These are phyloP conservation scores for Sialis fuliginosa DNA, from an alignment of 2,888 invertebrate genomes.

Conservation along the genomic window DNA sequence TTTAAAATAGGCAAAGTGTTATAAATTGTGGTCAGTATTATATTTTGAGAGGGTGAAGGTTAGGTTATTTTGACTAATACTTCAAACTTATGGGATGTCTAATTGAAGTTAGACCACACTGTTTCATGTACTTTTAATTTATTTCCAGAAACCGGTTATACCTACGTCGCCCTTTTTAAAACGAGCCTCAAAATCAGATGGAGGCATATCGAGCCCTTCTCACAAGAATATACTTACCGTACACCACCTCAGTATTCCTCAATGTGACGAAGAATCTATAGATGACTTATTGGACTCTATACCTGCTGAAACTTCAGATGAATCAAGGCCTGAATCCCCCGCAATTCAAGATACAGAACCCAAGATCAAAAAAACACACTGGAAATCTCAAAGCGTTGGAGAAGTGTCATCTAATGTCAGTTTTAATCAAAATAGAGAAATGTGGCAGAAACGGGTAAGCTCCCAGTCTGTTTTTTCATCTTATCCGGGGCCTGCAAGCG, in stretches of 20 bases:
- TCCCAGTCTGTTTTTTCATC: constrained; percentile 25
- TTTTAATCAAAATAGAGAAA: constrained; percentile 32
- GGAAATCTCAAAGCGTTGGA: constrained; percentile 31
- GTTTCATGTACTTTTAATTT: neutral
- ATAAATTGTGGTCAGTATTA: neutral
- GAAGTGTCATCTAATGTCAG: constrained; percentile 26
- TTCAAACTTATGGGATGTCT: neutral
- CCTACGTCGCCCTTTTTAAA: constrained; percentile 1
- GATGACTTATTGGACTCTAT: constrained; percentile 14
- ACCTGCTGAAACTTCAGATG: constrained; percentile 6
- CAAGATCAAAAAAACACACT: constrained; percentile 13
- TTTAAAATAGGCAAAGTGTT: neutral
- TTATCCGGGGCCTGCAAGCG: constrained; percentile 17
- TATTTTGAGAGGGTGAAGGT: neutral
- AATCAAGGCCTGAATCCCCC: constrained; percentile 3
- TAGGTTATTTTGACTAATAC: neutral
- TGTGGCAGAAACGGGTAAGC: constrained; percentile 41
- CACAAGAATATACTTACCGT: neutral
- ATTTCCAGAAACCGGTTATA: neutral
- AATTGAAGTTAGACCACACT: too few relatives aligned
- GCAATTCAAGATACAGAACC: neutral
- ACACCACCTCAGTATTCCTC: too few relatives aligned
- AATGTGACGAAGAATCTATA: constrained; percentile 9
- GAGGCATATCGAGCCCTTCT: neutral
- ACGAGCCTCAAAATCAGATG: neutral